Evolutionary conservation across 2,888 invertebrate species (phyloP), one percentile per base, ranked within the genome.

Genomic region (Anoplius nigerrimus): DNA sequence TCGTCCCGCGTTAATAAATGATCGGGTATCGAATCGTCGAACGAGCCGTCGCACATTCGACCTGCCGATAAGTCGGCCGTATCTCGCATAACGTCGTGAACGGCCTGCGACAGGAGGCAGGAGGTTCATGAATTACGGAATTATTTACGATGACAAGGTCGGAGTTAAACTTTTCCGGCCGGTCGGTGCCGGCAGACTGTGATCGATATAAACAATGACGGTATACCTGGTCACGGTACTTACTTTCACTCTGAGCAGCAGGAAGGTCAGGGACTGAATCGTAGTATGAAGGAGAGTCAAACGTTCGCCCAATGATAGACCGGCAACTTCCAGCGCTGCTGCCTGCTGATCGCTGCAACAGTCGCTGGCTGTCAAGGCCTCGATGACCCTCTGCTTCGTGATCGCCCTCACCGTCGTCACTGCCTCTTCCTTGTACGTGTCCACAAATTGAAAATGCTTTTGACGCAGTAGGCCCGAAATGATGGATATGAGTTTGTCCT

Each of bases 401-500:
- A 95, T 92, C 42, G 97, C 94, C 87, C 97, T 95, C 63, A 97
- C 93, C 11, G 97, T 95, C 52, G 95, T 95, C 78, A 95, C 94
- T 21, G 97, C 95, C 90, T 99, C 98, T 81, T 95, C 94, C 89
- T 94, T 95, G 80, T 95, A 95, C 55, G 93, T 92, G 78, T 95
- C 96, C 66, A 98, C 92, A 89, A 99, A 98, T 74, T 95, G 93
- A 86, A 95, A 95, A 88, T 96, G 95, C 84, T 95, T 95, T 82
- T 96, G 93, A 54, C 98, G 91, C 66, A 98, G 90, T 86, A 98
- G 92, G 1, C 98, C 98, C 86, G 98, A 95, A 18, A 98, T 94
- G 77, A 97, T 95, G 65, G 95, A 94, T 56, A 95, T 92, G 68
- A 97, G 91, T 88, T 96, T 95, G 84, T 98, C 98, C 91, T 96